Conservation (phyloP, 2,888 invertebrate species). For the Rotaria macrura region DNA sequence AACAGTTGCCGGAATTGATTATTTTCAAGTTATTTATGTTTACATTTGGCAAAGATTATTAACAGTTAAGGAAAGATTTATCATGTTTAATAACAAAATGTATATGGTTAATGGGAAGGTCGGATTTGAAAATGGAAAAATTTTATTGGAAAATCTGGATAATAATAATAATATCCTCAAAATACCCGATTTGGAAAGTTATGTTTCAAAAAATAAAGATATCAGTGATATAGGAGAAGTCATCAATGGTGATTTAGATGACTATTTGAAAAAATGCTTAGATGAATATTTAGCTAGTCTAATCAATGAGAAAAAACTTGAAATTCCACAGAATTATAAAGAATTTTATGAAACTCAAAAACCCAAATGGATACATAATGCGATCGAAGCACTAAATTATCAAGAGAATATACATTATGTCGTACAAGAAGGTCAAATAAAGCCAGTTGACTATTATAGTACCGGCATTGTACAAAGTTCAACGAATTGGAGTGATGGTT, state of each 20-base stretch:
- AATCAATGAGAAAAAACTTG: not conserved
- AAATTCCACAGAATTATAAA: slow-evolving; percentile 21
- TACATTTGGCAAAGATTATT: slow-evolving; percentile 33
- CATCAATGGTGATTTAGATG: not conserved
- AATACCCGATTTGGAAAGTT: not conserved
- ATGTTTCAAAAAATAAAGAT: not conserved
- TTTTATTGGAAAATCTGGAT: not conserved
- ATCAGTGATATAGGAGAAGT: not conserved
- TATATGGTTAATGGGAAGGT: slow-evolving; percentile 1
- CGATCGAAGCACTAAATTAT: slow-evolving; percentile 35
- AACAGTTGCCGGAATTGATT: slow-evolving; percentile 33
- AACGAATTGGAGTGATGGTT: slow-evolving; percentile 37
- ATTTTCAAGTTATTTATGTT: slow-evolving; percentile 32
- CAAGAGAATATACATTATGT: slow-evolving; percentile 35
- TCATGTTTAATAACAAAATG: slow-evolving; percentile 17
- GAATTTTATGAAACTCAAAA: slow-evolving; percentile 31
- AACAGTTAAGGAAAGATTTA: not conserved
- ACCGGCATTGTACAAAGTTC: slow-evolving; percentile 36
- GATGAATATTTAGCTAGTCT: not conserved
- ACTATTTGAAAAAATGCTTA: slow-evolving; percentile 18
- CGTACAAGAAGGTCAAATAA: slow-evolving; percentile 34
- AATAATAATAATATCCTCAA: not conserved
- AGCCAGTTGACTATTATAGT: slow-evolving; percentile 36
- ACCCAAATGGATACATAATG: slow-evolving; percentile 35
- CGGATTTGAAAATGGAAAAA: slow-evolving; percentile 23